Conservation (phyloP, 92 coral and sea anemone species). For the Epizoanthus scotinus region DNA sequence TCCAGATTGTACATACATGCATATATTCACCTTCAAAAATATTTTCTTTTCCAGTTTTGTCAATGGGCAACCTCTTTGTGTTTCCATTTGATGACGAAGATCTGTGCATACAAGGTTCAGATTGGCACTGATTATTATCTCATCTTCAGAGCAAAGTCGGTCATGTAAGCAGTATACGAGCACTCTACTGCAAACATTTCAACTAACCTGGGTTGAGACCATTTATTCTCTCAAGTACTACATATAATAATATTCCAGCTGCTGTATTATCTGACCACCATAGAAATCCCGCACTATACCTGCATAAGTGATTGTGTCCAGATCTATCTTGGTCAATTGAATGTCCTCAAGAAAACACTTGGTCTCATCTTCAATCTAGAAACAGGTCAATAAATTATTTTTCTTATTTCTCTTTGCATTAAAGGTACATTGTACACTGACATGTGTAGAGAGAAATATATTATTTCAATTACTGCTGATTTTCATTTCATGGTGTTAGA, state of each 20-base stretch:
- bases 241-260: not conserved
- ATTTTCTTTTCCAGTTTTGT: conserved; percentile 72
- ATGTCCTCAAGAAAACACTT: conserved; percentile 74
- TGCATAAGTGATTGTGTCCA: conserved; percentile 65
- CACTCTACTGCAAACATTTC: no score
- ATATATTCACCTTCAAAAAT: conserved; percentile 62
- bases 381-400: no score
- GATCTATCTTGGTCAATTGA: conserved; percentile 64
- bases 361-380: conserved; percentile 79
- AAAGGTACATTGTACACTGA: not conserved
- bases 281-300: conserved; percentile 43
- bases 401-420: conserved; percentile 1
- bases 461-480: not conserved
- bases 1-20: not conserved
- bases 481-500: not conserved
- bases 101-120: conserved; percentile 46
- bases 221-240: not conserved
- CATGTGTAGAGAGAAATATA: not conserved
- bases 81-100: conserved; percentile 69
- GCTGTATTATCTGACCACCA: not conserved
- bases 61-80: conserved; percentile 63
- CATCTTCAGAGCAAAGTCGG: no score
- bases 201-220: no score
- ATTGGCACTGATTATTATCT: not conserved
- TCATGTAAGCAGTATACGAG: no score